A percentile compares a stretch with the other conserved stretches of the same genome.
These are phyloP conservation scores for Lacanobia wlatinum DNA, from an alignment of 2,888 invertebrate genomes.

Conservation along the genomic window DNA sequence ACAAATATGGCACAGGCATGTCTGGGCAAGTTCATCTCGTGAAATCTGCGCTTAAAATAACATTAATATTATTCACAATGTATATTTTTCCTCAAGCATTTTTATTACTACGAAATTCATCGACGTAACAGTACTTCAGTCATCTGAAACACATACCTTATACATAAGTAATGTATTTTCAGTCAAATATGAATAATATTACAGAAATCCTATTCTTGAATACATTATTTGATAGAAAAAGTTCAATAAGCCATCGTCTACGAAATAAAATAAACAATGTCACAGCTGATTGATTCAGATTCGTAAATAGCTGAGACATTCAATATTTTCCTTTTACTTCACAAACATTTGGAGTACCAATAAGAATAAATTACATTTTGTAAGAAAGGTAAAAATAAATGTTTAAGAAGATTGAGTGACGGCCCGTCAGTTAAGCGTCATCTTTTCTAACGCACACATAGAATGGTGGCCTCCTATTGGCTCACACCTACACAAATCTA, in stretches of 20 bases:
- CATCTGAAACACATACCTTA: conserved; percentile 4
- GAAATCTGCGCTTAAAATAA: background rate
- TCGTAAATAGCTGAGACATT: conserved; percentile 31
- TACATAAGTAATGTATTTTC: conserved; percentile 6
- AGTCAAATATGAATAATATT: conserved; percentile 20
- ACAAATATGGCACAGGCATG: background rate
- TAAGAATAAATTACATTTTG: conserved; percentile 44
- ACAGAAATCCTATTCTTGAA: conserved; percentile 26
- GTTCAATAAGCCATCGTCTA: conserved; percentile 21
- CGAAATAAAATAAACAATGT: conserved; percentile 38
- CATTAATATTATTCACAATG: background rate
- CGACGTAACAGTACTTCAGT: background rate
- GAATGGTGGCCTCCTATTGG: conserved; percentile 9
- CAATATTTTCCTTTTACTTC: conserved; percentile 41
- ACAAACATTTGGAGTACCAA: conserved; percentile 30
- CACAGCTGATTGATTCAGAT: conserved; percentile 40
- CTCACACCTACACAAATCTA: conserved; percentile 2
- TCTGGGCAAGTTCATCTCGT: background rate
- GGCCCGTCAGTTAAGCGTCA: conserved; percentile 25
- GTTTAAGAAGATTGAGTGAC: conserved; percentile 44
- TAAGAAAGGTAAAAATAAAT: conserved; percentile 39
- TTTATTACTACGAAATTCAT: background rate
- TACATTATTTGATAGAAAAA: conserved; percentile 36
- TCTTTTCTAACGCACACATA: conserved; percentile 28
- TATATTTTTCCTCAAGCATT: background rate